Evolutionary conservation across 2,888 invertebrate species (phyloP), one percentile per base, ranked within the genome.

Genomic region (Galeruca laticollis): DNA sequence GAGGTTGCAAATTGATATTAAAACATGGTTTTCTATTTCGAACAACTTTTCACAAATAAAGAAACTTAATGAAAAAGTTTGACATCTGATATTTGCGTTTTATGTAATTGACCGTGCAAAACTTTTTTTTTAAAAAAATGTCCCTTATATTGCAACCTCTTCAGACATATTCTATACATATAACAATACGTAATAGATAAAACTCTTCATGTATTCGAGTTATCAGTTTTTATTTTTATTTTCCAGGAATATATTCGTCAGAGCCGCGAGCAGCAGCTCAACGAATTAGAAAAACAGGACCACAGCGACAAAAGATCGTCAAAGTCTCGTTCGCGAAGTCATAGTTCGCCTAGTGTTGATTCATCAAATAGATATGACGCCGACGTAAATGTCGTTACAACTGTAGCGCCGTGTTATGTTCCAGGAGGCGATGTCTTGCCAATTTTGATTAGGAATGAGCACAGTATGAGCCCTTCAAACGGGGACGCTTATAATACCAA

Each of bases 231-330:
- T 1, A 35, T 57, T 15, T 18, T 63, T 73, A 72, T 74, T 26
- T 83, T 86, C 18, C 86, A 92, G 92, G 92, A 91, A 78, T 91
- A 92, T 83, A 91, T 94, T 79, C 88, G 93, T 6, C 92, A 93
- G 79, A 94, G 94, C 0, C 90, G 93, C 68, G 94, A 94, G 82
- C 93, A 93, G 78, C 90, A 93, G 47, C 85, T 94, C 70, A 92
- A 94, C 82, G 90, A 91, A 81, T 84, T 91, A 75, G 91, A 90
- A 69, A 84, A 84, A 69, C 76, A 76, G 56, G 69, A 71, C 43
- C 71, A 71, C 18, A 6, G 52, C 15, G 72, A 72, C 11, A 72
- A 75, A 66, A 49, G 66, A 51, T 66, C 56, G 10, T 37, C 33
- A 21, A 56, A 81, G 51, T 67, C 73, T 11, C 71, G 80, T 33